Base-by-base conservation (phyloP, 2,113 vertebrate species). In the Scomber colias region DNA sequence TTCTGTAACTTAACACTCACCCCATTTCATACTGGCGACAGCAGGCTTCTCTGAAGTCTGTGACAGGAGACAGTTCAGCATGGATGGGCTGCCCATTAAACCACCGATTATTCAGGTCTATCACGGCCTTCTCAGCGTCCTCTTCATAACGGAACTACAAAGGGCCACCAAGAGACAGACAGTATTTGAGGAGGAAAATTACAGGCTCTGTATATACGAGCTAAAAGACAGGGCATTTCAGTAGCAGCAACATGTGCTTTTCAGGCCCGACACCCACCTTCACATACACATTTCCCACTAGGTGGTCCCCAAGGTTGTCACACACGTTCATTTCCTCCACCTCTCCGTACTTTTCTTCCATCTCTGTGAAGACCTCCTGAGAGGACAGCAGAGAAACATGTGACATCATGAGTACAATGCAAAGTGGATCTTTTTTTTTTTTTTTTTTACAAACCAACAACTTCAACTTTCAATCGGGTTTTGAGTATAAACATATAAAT, bases 281-380 rank as follows among this genome's bases (percentile, higher is more conserved):
- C 81, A 99, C 98, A 0, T 99, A 99, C 65, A 99, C 98, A 14
- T 99, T 99, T 77, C 98, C 98, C 30, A 99, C 98, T 31, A 99
- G 95, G 83, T 99, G 98, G 90, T 99, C 98, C 31, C 98, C 98
- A 2, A 99, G 96, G 91, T 99, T 99, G 84, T 99, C 98, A 57
- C 98, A 99, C 5, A 99, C 97, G 1, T 99, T 99, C 98, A 99
- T 99, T 93, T 99, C 98, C 82, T 99, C 98, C 31, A 99, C 97
- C 75, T 99, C 98, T 5, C 98, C 98, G 0, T 99, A 98, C 84
- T 99, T 99, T 91, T 99, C 98, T 85, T 99, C 98, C 97, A 99
- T 99, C 90, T 99, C 98, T 35, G 98, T 97, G 84, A 99, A 99
- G 70, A 99, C 98, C 87, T 99, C 98, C 98, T 99, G 51, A 55